These are phyloP conservation scores for Xylocopa sonorina DNA, from an alignment of 1,140 invertebrate genomes.

Conservation along the genomic window DNA sequence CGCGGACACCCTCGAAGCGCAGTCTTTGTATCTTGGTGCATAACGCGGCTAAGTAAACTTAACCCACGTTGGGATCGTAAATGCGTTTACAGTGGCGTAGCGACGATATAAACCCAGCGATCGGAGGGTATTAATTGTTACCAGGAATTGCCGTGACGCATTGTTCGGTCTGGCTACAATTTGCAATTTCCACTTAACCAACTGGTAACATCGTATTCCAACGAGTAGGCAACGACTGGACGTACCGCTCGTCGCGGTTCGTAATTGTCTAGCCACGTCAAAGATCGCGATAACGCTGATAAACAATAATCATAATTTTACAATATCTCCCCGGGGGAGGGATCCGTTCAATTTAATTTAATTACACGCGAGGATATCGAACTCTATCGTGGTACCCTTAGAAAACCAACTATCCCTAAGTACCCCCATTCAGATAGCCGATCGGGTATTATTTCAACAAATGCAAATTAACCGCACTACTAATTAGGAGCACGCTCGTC, in stretches of 20 bases:
- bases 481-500: slow-evolving; percentile 32
- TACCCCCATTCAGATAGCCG: background rate
- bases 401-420: background rate
- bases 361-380: slow-evolving; percentile 23
- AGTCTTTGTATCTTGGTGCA: slow-evolving; percentile 28
- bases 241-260: background rate
- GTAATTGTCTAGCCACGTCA: background rate
- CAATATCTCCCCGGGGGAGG: background rate
- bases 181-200: background rate
- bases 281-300: too few relatives aligned
- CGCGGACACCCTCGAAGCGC: background rate
- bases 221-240: background rate
- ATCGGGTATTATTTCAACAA: slow-evolving; percentile 9
- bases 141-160: background rate
- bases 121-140: slow-evolving; percentile 4
- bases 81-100: slow-evolving; percentile 63
- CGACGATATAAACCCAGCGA: slow-evolving; percentile 2
- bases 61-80: slow-evolving; percentile 64
- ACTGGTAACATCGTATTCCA: too few relatives aligned
- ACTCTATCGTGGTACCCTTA: background rate
- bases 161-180: background rate
- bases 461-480: slow-evolving; percentile 30
- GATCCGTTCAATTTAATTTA: background rate
- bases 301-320: background rate
- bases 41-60: slow-evolving; percentile 62